A percentile compares a stretch with the other conserved stretches of the same genome.
Conservation (phyloP, 37 sponge, comb jelly and placozoan species). For the Spongilla lacustris region DNA sequence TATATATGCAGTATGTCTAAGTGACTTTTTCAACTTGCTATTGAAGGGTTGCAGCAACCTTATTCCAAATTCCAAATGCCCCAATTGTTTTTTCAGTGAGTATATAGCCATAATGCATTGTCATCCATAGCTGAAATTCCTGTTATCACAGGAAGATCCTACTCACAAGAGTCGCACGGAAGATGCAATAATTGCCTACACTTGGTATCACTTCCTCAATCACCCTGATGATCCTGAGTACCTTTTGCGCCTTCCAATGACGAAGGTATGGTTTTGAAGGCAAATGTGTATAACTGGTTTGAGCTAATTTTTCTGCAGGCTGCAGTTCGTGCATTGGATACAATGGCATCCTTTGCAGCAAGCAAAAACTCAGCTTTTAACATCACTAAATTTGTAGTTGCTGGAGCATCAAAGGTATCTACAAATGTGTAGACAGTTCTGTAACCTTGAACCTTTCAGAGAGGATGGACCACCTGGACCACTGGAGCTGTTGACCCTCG, state of each 20-base stretch:
- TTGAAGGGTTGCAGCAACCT: slow-evolving; percentile 69
- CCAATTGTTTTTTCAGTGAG: slow-evolving; percentile 80
- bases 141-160: slow-evolving; percentile 70
- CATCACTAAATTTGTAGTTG: slow-evolving; percentile 80
- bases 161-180: slow-evolving; percentile 71
- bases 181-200: slow-evolving; percentile 91
- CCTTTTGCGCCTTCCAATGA: slow-evolving; percentile 88
- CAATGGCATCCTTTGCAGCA: slow-evolving; percentile 60
- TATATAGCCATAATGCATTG: not conserved
- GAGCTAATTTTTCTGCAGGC: slow-evolving; percentile 40
- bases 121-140: too few species aligned
- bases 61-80: slow-evolving; percentile 91
- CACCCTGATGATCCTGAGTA: slow-evolving; percentile 78
- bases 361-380: slow-evolving; percentile 47
- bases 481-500: slow-evolving; percentile 89
- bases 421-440: not conserved
- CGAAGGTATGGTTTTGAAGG: slow-evolving; percentile 56
- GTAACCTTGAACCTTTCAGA: slow-evolving; percentile 21
- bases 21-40: not conserved
- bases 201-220: slow-evolving; percentile 81
- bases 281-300: not conserved
- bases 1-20: not conserved
- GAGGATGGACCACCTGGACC: slow-evolving; percentile 97
- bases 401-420: slow-evolving; percentile 87
- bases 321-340: slow-evolving; percentile 84